Evolutionary conservation across 2,797 vertebrate species (phyloP).

Genomic region (Apogon hyalosoma): DNA sequence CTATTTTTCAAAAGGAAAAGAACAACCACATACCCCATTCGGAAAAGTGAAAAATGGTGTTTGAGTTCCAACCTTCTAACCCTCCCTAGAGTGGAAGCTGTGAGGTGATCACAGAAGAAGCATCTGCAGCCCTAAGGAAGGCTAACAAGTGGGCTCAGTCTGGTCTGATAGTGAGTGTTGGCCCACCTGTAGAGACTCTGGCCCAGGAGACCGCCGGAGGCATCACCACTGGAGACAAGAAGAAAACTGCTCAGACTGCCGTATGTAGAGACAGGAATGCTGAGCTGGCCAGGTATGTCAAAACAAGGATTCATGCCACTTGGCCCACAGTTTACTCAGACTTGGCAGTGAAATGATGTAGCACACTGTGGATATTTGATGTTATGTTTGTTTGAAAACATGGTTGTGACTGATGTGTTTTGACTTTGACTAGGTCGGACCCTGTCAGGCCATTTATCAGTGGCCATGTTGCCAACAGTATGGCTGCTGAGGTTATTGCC

Average conservation of each 20-base stretch:
- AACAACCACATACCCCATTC: not conserved
- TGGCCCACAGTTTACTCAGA: too few relatives aligned
- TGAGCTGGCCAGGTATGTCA: conserved; percentile 90
- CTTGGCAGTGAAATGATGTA: too few relatives aligned
- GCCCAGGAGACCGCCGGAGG: conserved; percentile 89
- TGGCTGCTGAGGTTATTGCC: conserved; percentile 98
- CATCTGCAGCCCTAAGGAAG: conserved; percentile 93
- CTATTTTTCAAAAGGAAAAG: not conserved
- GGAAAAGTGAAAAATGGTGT: not conserved
- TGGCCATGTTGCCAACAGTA: conserved; percentile 98
- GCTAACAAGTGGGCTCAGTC: conserved; percentile 99
- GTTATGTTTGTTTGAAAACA: not conserved
- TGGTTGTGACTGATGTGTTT: not conserved
- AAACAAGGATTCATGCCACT: not conserved
- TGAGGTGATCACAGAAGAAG: conserved; percentile 97
- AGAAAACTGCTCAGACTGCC: conserved; percentile 95
- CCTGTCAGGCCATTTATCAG: conserved; percentile 98
- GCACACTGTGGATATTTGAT: not conserved
- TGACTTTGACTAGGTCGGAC: conserved; percentile 87
- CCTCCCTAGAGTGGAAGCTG: conserved; percentile 91
- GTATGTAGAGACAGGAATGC: conserved; percentile 96
- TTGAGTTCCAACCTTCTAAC: not conserved
- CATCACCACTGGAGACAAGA: conserved; percentile 93
- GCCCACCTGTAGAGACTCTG: conserved; percentile 90
- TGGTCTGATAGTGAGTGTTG: conserved; percentile 96